A percentile compares a stretch with the other conserved stretches of the same genome.
Conservation (phyloP, 1,140 invertebrate species). For the Platyura marginata region DNA sequence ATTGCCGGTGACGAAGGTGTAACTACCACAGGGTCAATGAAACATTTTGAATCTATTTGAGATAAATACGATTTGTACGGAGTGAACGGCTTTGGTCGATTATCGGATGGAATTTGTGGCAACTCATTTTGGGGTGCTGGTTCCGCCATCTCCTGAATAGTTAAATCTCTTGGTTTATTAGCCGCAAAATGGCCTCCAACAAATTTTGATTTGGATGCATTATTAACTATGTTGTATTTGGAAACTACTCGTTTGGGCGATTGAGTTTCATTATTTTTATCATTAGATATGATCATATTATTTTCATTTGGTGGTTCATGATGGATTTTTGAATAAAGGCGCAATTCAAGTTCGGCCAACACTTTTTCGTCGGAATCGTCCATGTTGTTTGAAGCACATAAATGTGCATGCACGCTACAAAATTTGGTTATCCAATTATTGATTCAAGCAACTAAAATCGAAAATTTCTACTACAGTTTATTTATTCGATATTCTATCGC, state of each 20-base stretch:
- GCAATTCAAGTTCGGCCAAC: conserved; percentile 25
- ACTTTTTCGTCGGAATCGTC: conserved; percentile 9
- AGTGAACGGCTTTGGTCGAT: not conserved
- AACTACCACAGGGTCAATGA: not conserved
- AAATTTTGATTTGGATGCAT: not conserved
- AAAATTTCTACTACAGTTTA: no score
- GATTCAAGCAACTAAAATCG: no score
- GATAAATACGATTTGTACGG: conserved; percentile 1
- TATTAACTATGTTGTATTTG: not conserved
- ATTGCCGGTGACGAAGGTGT: not conserved
- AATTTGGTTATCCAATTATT: no score
- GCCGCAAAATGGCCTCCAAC: not conserved
- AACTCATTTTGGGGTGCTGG: not conserved
- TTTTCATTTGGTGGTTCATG: conserved; percentile 8
- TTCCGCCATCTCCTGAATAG: conserved; percentile 14
- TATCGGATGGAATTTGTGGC: not conserved
- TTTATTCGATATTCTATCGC: no score
- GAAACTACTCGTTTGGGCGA: not conserved
- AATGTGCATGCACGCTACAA: no score
- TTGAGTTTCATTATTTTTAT: not conserved
- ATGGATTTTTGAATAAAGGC: conserved; percentile 22
- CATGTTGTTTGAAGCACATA: no score
- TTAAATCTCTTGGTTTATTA: not conserved
- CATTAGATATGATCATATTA: no score
- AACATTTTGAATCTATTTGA: not conserved